Percentiles rank a stretch among this genome's conserved stretches.
phyloP scores from a whole-genome alignment of 1,140 invertebrate genomes.

The Caerostris darwini region DNA sequence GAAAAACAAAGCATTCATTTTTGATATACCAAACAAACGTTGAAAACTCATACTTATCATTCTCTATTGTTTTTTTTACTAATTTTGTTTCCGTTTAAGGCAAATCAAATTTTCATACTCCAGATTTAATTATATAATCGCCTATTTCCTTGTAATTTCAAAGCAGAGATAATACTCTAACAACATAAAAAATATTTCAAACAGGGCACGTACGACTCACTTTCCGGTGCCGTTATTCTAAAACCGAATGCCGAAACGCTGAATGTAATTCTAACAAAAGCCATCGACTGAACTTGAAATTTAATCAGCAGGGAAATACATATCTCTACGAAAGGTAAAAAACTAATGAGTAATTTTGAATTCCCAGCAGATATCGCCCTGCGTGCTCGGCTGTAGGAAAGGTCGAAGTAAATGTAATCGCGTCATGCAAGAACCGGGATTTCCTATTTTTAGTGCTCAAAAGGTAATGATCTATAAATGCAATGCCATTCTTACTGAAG shows the following conservation, averaged over 20 bases:
- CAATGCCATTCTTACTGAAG: background rate
- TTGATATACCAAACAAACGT: too few species aligned
- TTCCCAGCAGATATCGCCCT: background rate
- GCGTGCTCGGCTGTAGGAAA: background rate
- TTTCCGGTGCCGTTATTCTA: background rate
- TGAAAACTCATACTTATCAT: too few species aligned
- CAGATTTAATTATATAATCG: too few species aligned
- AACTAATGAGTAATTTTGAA: background rate
- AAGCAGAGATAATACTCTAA: background rate
- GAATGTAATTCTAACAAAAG: background rate
- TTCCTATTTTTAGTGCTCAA: background rate
- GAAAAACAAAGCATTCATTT: too few species aligned
- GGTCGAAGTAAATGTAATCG: background rate
- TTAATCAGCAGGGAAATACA: background rate
- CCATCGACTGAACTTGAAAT: background rate
- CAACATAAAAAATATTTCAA: background rate
- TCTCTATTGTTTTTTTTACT: too few species aligned
- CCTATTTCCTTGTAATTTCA: background rate
- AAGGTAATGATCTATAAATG: slow-evolving; percentile 14
- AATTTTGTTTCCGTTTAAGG: too few species aligned
- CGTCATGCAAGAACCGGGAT: background rate
- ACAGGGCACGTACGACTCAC: background rate
- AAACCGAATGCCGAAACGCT: background rate
- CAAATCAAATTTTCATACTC: too few species aligned
- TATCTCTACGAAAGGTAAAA: background rate